phyloP scores from a whole-genome alignment of 2,113 vertebrate genomes.

The Phocoena sinus region DNA sequence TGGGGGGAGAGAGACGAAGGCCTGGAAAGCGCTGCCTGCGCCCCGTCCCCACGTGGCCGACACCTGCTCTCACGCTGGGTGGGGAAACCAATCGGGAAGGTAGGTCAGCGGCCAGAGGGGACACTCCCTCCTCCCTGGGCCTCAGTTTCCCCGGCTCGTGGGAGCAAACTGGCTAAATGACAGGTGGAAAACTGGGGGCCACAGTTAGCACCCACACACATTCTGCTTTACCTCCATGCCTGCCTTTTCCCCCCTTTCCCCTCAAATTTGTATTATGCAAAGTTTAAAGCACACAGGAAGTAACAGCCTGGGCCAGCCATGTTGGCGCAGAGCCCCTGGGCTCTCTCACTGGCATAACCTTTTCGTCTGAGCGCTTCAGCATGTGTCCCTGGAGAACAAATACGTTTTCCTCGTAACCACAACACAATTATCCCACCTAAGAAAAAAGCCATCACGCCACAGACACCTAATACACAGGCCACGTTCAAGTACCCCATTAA shows the following conservation, averaged over 20 bases:
- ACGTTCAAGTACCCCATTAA: no score
- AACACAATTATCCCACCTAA: neutral
- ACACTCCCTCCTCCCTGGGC: neutral
- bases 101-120: neutral
- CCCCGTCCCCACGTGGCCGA: no score
- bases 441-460: neutral
- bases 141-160: neutral
- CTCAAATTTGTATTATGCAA: neutral
- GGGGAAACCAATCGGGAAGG: neutral
- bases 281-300: neutral
- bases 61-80: accelerated
- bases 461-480: neutral
- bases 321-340: accelerated
- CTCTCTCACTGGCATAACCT: neutral
- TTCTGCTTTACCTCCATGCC: neutral
- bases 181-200: neutral
- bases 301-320: neutral
- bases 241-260: neutral
- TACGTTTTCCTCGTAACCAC: neutral
- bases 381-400: neutral
- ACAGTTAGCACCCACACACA: neutral
- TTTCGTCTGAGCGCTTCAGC: neutral
- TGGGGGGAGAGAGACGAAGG: neutral
- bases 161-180: neutral
- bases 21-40: no score